Conservation (phyloP, 2,888 invertebrate genomes). For the Drosophila paramelanica region DNA sequence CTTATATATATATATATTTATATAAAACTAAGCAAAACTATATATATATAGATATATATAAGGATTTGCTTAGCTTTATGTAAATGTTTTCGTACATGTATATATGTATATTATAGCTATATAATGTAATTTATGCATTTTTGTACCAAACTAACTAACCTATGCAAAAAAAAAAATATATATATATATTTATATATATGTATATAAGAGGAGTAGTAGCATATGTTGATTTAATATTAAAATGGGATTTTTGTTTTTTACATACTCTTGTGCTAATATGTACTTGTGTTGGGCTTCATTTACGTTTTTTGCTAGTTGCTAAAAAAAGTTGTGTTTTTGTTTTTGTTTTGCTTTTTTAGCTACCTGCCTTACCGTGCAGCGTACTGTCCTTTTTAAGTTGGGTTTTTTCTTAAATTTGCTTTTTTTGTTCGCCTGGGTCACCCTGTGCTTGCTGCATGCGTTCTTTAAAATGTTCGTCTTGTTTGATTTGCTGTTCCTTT, state of each 20-base stretch:
- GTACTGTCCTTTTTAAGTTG: constrained; percentile 17
- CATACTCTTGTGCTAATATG: constrained; percentile 60
- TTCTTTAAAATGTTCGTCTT: constrained; percentile 32
- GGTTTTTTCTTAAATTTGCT: not conserved
- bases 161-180: constrained; percentile 56
- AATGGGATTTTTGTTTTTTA: constrained; percentile 62
- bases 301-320: constrained; percentile 6
- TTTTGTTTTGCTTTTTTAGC: not conserved
- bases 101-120: constrained; percentile 35
- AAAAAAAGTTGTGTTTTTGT: constrained; percentile 1
- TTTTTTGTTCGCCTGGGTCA: constrained; percentile 16
- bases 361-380: constrained; percentile 22
- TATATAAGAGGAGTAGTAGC: constrained; percentile 18
- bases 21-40: constrained; percentile 5
- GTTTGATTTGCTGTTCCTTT: constrained; percentile 35
- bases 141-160: constrained; percentile 73
- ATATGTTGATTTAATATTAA: constrained; percentile 55
- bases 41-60: constrained; percentile 33
- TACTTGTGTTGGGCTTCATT: constrained; percentile 37
- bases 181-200: not conserved
- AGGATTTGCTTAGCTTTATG: constrained; percentile 34
- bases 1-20: constrained; percentile 10
- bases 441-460: constrained; percentile 21
- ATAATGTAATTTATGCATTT: constrained; percentile 48
- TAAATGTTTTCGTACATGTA: constrained; percentile 23